Evolutionary conservation across 2,113 vertebrate species (phyloP), one percentile per base, ranked within the genome.

Genomic region (Lophura nycthemera): DNA sequence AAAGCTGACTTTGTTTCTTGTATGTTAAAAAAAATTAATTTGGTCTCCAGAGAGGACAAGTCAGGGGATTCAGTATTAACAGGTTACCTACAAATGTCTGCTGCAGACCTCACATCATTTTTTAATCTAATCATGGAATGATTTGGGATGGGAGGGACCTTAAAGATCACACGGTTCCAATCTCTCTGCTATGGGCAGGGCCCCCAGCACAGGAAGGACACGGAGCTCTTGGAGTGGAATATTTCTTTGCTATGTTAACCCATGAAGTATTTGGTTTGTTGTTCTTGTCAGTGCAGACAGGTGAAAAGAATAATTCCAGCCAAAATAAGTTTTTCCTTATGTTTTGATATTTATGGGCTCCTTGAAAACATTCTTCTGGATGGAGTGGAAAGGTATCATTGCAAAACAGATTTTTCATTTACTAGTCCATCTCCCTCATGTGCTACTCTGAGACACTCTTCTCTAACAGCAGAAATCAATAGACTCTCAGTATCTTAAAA

Each of bases 401-500:
- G 24, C 30, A 74, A 36, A 56, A 54, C 36, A 56, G 50, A 70
- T 90, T 82, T 25, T 89, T 79, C 65, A 77, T 86, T 80, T 4
- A 0, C 16, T 70, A 11, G 69, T 91, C 34, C 67, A 8, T 63
- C 20, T 86, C 32, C 69, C 45, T 29, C 42, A 92, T 30, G 22
- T 13, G 21, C 7, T 59, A 25, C 19, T 88, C 52, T 79, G 74
- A 80, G 63, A 77, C 40, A 88, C 34, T 70, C 63, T 89, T 40
- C 30, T 92, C 50, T 76, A 64, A 87, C 34, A 87, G 63, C 8
- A 87, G 48, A 84, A 50, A 89, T 92, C 92, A 95, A 87, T 89
- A 85, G 36, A 85, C 27, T 91, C 48, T 83, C 94, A 48, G 54
- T 70, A 89, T 66, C 85, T 89, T 88, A 83, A 69, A 92, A 91